A percentile compares a stretch with the other conserved stretches of the same genome.
Conservation (phyloP, 2,888 invertebrate species). For the Lasioglossum oenotherae region DNA sequence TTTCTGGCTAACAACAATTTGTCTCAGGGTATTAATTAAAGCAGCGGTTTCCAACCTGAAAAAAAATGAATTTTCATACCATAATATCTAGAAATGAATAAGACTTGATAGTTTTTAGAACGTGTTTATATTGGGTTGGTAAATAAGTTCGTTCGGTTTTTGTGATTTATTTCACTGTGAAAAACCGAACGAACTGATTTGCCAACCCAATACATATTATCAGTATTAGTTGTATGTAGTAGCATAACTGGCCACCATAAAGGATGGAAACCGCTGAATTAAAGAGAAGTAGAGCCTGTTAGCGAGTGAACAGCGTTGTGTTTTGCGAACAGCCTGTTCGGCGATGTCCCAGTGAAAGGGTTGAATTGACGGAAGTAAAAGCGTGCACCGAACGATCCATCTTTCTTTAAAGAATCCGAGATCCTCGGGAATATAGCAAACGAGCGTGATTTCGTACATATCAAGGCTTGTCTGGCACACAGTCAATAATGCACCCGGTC, state of each 20-base stretch:
- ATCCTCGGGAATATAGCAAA: conserved; percentile 29
- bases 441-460: conserved; percentile 29
- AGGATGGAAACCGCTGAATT: no score
- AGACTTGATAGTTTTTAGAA: no score
- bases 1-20: not conserved
- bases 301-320: not conserved
- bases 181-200: no score
- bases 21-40: not conserved
- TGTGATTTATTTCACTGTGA: no score
- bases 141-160: no score
- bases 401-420: conserved; percentile 32
- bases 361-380: not conserved
- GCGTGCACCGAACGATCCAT: conserved; percentile 18
- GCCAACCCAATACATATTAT: no score
- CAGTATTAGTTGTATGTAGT: no score
- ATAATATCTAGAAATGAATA: no score
- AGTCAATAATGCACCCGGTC: conserved; percentile 63
- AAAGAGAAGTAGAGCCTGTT: not conserved
- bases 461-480: conserved; percentile 54
- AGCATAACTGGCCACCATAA: no score
- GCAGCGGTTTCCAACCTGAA: no score
- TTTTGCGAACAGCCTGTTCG: not conserved
- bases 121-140: no score
- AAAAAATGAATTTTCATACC: no score
- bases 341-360: not conserved